Percentiles rank a stretch among this genome's conserved stretches.
Conservation (phyloP, 2,888 invertebrate genomes). For the Apotomis capreana region DNA sequence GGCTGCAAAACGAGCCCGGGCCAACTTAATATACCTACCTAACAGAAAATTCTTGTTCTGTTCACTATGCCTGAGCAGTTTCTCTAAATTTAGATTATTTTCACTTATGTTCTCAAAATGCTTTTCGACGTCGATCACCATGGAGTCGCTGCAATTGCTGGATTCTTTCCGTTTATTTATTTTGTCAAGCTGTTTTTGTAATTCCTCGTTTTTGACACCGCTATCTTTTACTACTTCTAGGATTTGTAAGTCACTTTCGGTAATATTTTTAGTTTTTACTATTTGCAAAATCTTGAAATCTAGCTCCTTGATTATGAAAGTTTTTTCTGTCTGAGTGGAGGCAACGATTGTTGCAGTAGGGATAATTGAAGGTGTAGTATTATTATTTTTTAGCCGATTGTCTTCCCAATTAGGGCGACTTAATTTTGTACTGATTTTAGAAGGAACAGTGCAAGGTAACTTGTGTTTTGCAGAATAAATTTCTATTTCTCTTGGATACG, state of each 20-base stretch:
- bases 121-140: constrained; percentile 4
- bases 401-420: too few species aligned
- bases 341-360: background rate
- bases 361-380: too few species aligned
- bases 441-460: too few species aligned
- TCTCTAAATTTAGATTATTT: background rate
- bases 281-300: background rate
- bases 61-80: background rate
- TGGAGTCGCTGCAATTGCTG: background rate
- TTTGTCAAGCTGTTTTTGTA: constrained; percentile 7
- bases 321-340: constrained; percentile 13
- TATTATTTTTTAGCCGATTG: too few species aligned
- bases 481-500: too few species aligned
- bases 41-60: background rate
- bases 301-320: background rate
- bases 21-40: background rate
- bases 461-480: too few species aligned
- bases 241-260: background rate
- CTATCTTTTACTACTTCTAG: constrained; percentile 11
- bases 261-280: background rate
- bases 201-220: background rate
- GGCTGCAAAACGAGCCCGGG: background rate
- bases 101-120: background rate
- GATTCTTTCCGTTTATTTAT: background rate
- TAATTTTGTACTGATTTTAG: too few species aligned